A percentile compares a stretch with the other conserved stretches of the same genome.
These are phyloP conservation scores for Eumaeus atala DNA, from an alignment of 1,140 invertebrate genomes.

Conservation along the genomic window DNA sequence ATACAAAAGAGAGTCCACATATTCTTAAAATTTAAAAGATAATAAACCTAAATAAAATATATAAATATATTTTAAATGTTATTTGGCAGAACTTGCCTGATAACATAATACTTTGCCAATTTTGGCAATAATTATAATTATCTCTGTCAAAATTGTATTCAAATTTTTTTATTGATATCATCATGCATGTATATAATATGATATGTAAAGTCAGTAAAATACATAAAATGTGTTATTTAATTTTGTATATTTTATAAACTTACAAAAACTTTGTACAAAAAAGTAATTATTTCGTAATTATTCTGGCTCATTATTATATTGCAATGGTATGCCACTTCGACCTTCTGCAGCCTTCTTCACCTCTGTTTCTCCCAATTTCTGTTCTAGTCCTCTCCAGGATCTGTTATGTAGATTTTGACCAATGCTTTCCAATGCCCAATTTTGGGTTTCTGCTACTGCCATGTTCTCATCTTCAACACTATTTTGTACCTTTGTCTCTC, in stretches of 20 bases:
- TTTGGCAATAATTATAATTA: too few relatives aligned
- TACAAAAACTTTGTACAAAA: slow-evolving; percentile 7
- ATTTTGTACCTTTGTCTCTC: slow-evolving; percentile 55
- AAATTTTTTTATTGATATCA: too few relatives aligned
- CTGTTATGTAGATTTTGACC: slow-evolving; percentile 76
- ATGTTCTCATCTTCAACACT: slow-evolving; percentile 31
- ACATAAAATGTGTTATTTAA: too few relatives aligned
- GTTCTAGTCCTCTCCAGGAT: slow-evolving; percentile 84
- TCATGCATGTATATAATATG: too few relatives aligned
- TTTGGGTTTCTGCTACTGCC: slow-evolving; percentile 51
- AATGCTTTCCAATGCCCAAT: slow-evolving; percentile 74
- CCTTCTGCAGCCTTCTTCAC: slow-evolving; percentile 78
- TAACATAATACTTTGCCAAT: too few relatives aligned
- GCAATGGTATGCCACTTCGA: slow-evolving; percentile 77
- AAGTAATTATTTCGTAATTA: slow-evolving; percentile 33
- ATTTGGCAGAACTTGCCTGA: background rate
- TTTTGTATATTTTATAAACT: background rate
- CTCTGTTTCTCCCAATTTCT: slow-evolving; percentile 79
- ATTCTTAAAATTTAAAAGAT: background rate
- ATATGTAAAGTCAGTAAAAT: background rate
- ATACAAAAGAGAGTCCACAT: background rate
- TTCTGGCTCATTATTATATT: slow-evolving; percentile 70
- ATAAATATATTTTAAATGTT: background rate
- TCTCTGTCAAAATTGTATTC: too few relatives aligned
- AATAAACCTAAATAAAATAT: background rate